Base-by-base conservation (phyloP, 2,888 invertebrate species). In the Crossocerus cetratus region DNA sequence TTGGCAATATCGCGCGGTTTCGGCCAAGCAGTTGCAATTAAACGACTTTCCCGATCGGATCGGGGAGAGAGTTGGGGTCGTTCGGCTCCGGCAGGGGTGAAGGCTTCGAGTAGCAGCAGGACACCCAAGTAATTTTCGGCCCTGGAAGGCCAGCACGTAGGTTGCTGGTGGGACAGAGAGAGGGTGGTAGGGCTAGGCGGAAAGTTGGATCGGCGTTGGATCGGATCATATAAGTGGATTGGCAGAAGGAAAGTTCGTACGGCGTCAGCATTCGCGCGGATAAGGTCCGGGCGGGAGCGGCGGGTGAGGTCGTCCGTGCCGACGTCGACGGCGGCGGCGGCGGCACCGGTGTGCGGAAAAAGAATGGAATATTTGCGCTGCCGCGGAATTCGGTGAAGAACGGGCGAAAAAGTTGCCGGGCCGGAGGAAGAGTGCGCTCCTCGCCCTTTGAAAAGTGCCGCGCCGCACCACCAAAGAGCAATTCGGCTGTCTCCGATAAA, bases 401-500 rank as follows among this genome's bases (percentile, higher is more conserved):
- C 74, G 66, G 65, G 18, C 69, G 76, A 81, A 80, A 80, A 80
- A 81, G 81, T 81, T 79, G 77, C 76, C 77, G 59, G 69, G 66
- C 57, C 18, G 69, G 69, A 59, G 57, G 58, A 59, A 60, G 20
- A 49, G 56, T 49, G 49, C 54, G 70, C 66, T 60, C 62, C 63
- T 57, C 57, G 71, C 54, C 44, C 76, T 75, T 77, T 69, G 77
- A 74, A 70, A 78, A 76, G 82, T 76, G 74, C 59, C 68, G 69
- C 61, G 72, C 67, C 42, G 62, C 72, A 81, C 76, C 72, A 77
- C 75, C 72, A 56, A 60, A 57, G 69, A 63, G 63, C 78, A 70
- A 82, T 82, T 69, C 72, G 74, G 67, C 74, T 78, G 82, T 82
- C 81, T 75, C 78, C 68, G 80, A 73, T 82, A 78, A 82, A 76